These are phyloP conservation scores for Drosophila nebulosa DNA, from an alignment of 1,140 invertebrate genomes.

Conservation along the genomic window DNA sequence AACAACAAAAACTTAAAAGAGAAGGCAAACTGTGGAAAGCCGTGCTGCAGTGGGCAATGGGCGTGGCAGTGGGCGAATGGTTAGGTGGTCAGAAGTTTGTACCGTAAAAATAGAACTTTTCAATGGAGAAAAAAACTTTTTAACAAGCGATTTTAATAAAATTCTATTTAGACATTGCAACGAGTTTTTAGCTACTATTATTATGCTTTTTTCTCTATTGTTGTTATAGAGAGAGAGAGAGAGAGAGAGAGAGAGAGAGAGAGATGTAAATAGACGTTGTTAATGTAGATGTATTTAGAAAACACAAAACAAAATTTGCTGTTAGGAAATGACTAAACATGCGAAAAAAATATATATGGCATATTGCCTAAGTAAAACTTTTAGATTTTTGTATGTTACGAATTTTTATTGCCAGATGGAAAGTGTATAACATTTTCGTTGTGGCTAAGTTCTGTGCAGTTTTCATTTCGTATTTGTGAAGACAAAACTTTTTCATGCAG, in stretches of 20 bases:
- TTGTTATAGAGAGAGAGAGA: too few relatives aligned
- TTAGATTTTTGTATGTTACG: background rate
- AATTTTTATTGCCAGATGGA: background rate
- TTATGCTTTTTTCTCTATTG: background rate
- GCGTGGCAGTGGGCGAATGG: background rate
- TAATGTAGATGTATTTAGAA: background rate
- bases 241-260: too few relatives aligned
- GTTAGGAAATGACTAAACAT: background rate
- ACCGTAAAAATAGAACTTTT: constrained; percentile 56
- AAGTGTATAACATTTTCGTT: background rate
- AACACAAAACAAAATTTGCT: background rate
- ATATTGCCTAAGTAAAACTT: background rate
- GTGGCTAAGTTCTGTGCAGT: background rate
- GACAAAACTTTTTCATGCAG: background rate
- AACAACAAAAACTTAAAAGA: constrained; percentile 15
- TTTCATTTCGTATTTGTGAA: background rate
- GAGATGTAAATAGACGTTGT: background rate
- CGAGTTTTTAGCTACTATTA: constrained; percentile 20
- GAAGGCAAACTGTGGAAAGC: background rate
- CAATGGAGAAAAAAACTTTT: constrained; percentile 54
- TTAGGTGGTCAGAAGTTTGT: background rate
- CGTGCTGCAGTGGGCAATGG: background rate
- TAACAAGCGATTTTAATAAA: constrained; percentile 79
- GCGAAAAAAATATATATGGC: background rate
- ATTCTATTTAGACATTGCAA: constrained; percentile 67